These are phyloP conservation scores for Sterrhoptilus dennistouni DNA, from an alignment of 2,113 vertebrate genomes.

Conservation along the genomic window DNA sequence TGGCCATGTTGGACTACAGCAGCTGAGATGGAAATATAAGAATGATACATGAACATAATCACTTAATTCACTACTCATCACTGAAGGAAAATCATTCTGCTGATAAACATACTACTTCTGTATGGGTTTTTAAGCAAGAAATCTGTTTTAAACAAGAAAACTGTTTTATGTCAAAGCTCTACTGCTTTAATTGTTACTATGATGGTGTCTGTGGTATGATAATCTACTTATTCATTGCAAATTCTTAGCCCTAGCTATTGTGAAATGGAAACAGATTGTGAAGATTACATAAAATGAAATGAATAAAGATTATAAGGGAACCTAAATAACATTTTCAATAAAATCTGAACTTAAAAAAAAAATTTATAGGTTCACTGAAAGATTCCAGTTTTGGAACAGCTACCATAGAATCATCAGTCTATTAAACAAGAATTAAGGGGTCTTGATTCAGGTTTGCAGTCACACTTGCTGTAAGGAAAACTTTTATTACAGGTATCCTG, in stretches of 20 bases:
- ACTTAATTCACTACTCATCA: neutral
- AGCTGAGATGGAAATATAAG: neutral
- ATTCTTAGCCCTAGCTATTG: neutral
- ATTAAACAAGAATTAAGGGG: neutral
- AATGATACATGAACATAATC: neutral
- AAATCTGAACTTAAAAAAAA: neutral
- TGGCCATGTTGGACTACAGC: neutral
- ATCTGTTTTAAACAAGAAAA: neutral
- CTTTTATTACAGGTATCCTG: neutral
- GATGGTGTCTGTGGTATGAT: neutral
- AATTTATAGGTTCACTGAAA: neutral
- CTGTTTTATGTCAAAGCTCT: neutral
- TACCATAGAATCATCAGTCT: neutral
- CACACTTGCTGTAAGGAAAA: neutral
- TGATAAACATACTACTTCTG: neutral
- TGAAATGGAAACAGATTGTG: neutral
- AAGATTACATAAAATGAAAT: neutral
- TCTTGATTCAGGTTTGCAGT: neutral
- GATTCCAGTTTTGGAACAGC: neutral
- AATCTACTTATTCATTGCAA: neutral
- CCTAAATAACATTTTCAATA: neutral
- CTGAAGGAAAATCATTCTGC: neutral
- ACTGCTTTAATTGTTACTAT: neutral
- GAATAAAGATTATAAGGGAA: neutral
- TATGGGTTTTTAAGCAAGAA: neutral